These are phyloP conservation scores for Marronus borbonicus DNA, from an alignment of 2,888 invertebrate genomes.

Conservation along the genomic window DNA sequence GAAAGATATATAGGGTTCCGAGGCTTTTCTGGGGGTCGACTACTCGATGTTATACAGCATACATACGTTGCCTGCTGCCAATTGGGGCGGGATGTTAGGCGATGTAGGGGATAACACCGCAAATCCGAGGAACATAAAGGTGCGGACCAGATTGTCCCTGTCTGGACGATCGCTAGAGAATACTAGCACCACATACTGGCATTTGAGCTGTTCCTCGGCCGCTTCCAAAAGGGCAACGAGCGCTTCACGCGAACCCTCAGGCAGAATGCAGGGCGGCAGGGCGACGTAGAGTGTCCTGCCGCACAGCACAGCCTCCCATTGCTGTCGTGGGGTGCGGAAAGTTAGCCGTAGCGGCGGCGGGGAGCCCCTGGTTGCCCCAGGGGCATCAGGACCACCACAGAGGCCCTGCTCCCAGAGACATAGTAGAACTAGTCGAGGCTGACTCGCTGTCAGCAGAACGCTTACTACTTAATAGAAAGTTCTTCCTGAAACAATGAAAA, in stretches of 20 bases:
- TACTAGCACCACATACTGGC: constrained; percentile 82
- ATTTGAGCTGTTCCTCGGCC: constrained; percentile 93
- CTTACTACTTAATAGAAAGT: constrained; percentile 72
- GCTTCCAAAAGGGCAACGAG: constrained; percentile 95
- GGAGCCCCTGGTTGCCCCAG: constrained; percentile 82
- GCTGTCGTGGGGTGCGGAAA: constrained; percentile 70
- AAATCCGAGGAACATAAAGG: constrained; percentile 98
- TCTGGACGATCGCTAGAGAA: constrained; percentile 79
- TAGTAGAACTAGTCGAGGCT: constrained; percentile 83
- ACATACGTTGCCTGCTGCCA: constrained; percentile 68
- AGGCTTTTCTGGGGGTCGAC: constrained; percentile 62
- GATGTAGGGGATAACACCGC: constrained; percentile 88
- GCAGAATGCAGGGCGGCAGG: constrained; percentile 87
- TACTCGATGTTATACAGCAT: constrained; percentile 71
- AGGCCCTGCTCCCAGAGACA: constrained; percentile 99
- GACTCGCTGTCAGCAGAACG: constrained; percentile 80
- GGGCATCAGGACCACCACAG: constrained; percentile 99
- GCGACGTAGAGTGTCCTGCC: constrained; percentile 90
- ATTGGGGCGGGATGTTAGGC: constrained; percentile 78
- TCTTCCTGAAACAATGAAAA: constrained; percentile 59
- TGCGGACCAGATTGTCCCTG: constrained; percentile 79
- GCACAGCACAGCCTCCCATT: constrained; percentile 71
- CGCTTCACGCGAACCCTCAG: constrained; percentile 95
- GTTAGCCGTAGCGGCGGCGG: constrained; percentile 68
- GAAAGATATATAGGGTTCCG: constrained; percentile 51